Evolutionary conservation across 1,140 invertebrate genomes (phyloP), one percentile per base, ranked within the genome.

Genomic region (Dolichoris vasculosae): DNA sequence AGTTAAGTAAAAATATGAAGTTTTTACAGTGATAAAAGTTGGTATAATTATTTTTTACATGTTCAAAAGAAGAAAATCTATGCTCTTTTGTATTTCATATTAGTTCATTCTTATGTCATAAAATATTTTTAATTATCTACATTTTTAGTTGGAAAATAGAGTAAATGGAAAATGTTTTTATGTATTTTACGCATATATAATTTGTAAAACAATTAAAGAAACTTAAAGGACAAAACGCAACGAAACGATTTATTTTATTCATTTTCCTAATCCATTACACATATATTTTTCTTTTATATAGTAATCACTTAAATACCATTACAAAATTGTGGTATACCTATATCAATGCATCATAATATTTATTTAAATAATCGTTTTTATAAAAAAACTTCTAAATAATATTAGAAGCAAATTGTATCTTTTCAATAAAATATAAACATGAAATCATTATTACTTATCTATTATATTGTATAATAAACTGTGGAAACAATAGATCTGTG

Each of bases 121-220:
- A 73, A 73, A 43, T 73, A 73, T 43, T 73, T 73, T 69, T 17
- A 43, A 43, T 43, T 73, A 43, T 43, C 23, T n/a, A 32, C 13
- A 32, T 8, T 67, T 17, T 11, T 32, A 67, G 2, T 73, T n/a
- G 9, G 43, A 43, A 73, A 43, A 73, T 8, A 43, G 3, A 73
- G 7, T 73, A 73, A 73, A 43, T 73, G 23, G 13, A 73, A 73
- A 73, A 73, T 3, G 26, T 40, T 43, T n/a, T 73, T 8, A 43
- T 73, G 26, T 43, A 11, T n/a, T 73, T 40, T 17, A 9, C 38
- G 20, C 23, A 73, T 23, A 73, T 73, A 73, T 43, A 43, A 17
- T 73, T 73, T n/a, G 26, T 73, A 43, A 73, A 73, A n/a, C n/a
- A 73, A 73, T 73, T 43, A 73, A 43, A 69, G 11, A 73, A 43